phyloP scores from a whole-genome alignment of 2,888 invertebrate species.

The Cerceris ruficornis region DNA sequence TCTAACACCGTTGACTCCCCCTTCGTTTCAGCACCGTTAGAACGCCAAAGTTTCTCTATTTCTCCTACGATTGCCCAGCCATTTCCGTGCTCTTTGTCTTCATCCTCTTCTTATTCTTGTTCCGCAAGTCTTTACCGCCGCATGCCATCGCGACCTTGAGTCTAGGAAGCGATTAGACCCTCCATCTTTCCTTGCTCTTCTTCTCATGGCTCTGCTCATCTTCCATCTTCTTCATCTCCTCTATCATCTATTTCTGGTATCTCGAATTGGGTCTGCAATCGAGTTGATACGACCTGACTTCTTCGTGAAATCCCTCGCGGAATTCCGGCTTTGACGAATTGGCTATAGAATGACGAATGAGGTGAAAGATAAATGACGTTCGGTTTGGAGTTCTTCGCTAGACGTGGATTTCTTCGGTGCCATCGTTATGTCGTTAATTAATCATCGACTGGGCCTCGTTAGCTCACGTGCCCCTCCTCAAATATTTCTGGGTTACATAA shows the following conservation, averaged over 20 bases:
- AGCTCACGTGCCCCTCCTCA: conserved; percentile 1
- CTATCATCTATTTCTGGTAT: conserved; percentile 40
- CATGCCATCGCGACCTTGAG: conserved; percentile 48
- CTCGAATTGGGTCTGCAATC: conserved; percentile 41
- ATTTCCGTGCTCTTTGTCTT: conserved; percentile 14
- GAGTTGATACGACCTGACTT: conserved; percentile 22
- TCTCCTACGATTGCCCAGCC: conserved; percentile 26
- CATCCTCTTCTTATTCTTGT: conserved; percentile 14
- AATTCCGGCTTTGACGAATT: conserved; percentile 45
- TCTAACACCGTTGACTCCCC: conserved; percentile 29
- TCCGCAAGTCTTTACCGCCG: not conserved
- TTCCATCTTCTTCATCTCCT: conserved; percentile 1
- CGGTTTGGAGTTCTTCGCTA: conserved; percentile 7
- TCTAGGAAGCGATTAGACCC: conserved; percentile 40
- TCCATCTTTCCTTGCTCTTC: not conserved
- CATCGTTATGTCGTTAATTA: conserved; percentile 45
- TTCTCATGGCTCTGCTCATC: not conserved
- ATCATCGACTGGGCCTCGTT: conserved; percentile 27
- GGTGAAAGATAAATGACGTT: conserved; percentile 38
- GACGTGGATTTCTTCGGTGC: conserved; percentile 37
- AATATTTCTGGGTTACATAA: conserved; percentile 26
- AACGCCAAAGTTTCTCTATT: conserved; percentile 18
- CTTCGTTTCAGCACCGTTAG: conserved; percentile 28
- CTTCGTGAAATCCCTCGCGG: conserved; percentile 27
- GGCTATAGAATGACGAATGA: conserved; percentile 39